These are phyloP conservation scores for Darevskia nairensis DNA, from an alignment of 2,797 vertebrate species.

Conservation along the genomic window DNA sequence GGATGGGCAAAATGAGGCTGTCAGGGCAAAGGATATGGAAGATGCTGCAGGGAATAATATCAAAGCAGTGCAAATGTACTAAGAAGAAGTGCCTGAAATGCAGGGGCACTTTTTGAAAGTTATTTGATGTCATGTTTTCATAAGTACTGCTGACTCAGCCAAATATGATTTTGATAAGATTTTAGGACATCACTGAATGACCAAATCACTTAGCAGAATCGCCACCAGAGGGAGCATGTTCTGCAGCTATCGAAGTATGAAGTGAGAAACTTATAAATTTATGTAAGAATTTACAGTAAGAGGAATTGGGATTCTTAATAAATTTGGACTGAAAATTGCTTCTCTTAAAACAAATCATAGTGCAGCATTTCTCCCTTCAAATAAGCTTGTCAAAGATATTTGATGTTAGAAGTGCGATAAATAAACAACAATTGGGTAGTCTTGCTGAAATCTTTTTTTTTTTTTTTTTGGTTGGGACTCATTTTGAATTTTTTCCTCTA, in stretches of 20 bases:
- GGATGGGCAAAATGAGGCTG: too few species aligned
- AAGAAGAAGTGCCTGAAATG: neutral
- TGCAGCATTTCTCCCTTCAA: neutral
- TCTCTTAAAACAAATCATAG: neutral
- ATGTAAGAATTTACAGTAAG: too few species aligned
- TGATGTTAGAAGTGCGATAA: neutral
- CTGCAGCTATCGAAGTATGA: neutral
- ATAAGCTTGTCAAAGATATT: neutral
- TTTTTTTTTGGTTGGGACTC: neutral
- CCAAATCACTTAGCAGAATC: neutral
- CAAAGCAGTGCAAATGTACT: neutral
- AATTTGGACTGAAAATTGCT: neutral
- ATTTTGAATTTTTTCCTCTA: neutral
- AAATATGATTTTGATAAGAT: neutral
- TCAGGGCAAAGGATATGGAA: neutral
- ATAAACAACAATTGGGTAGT: neutral
- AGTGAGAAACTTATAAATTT: neutral
- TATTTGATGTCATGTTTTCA: neutral
- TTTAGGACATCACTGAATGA: neutral
- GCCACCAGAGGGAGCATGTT: conserved; percentile 2
- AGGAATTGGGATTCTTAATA: neutral
- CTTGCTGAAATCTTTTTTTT: neutral
- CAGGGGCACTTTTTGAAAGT: neutral
- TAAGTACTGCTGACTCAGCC: neutral
- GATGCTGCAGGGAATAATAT: neutral